A percentile compares a stretch with the other conserved stretches of the same genome.
Conservation (phyloP, 2,113 vertebrate species). For the Lampris megalopsis region DNA sequence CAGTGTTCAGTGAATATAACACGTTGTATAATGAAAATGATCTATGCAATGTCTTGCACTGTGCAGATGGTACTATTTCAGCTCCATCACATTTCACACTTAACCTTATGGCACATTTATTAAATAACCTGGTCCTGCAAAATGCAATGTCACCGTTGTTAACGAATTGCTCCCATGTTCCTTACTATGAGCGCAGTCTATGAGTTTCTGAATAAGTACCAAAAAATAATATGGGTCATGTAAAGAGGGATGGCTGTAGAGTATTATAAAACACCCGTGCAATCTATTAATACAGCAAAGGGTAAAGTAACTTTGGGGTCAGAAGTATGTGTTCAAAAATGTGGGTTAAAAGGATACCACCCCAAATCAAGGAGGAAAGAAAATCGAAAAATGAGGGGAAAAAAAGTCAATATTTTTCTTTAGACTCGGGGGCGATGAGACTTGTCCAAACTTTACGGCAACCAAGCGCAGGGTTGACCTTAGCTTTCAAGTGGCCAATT, state of each 20-base stretch:
- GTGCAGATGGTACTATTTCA: constrained; percentile 35
- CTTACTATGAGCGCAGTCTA: background rate
- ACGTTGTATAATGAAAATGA: constrained; percentile 32
- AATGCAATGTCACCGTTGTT: constrained; percentile 29
- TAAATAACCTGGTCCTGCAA: constrained; percentile 31
- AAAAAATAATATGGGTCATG: background rate
- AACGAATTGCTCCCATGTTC: background rate
- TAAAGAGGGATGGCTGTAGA: background rate
- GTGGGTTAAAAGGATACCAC: background rate
- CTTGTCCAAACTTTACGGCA: constrained; percentile 39
- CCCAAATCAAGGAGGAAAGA: background rate
- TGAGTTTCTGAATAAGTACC: background rate
- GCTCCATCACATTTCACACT: constrained; percentile 34
- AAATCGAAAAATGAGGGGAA: background rate
- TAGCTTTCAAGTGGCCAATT: constrained; percentile 55
- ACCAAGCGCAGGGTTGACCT: constrained; percentile 38
- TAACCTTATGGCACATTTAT: constrained; percentile 34
- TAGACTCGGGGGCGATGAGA: constrained; percentile 13
- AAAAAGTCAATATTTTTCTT: constrained; percentile 11
- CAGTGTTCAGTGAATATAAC: constrained; percentile 50
- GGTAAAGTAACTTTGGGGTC: background rate
- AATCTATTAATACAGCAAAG: background rate
- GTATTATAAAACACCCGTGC: background rate
- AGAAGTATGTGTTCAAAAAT: background rate
- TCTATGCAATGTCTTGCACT: constrained; percentile 30